Conservation (phyloP, 2,888 invertebrate genomes). For the Hemithea aestivaria region DNA sequence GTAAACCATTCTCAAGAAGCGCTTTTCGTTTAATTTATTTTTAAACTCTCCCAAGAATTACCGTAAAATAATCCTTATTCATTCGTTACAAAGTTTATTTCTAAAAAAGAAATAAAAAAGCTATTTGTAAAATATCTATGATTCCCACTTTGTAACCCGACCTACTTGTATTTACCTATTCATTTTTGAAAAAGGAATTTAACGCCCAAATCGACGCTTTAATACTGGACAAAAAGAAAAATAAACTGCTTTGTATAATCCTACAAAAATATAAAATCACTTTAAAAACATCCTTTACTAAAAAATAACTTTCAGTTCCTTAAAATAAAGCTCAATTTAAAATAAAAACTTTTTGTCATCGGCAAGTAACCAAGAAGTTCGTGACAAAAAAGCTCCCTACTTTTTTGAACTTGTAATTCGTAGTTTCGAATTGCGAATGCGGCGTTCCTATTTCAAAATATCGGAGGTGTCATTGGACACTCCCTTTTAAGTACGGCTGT, state of each 20-base stretch:
- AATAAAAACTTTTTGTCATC: not conserved
- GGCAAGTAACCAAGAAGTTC: constrained; percentile 47
- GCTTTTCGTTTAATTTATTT: too few species aligned
- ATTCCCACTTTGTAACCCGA: constrained; percentile 66
- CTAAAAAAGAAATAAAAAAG: too few species aligned
- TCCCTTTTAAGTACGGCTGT: constrained; percentile 49
- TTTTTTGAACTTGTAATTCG: constrained; percentile 76
- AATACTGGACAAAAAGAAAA: constrained; percentile 73
- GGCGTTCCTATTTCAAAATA: constrained; percentile 78
- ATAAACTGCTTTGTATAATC: constrained; percentile 76
- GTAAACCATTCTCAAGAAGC: too few species aligned
- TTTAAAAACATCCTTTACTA: not conserved
- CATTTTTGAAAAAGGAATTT: constrained; percentile 76
- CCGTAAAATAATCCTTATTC: too few species aligned
- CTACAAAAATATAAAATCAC: constrained; percentile 34
- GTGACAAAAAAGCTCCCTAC: constrained; percentile 57
- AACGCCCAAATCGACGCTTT: constrained; percentile 77
- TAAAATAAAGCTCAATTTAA: constrained; percentile 31
- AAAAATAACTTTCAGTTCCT: constrained; percentile 6
- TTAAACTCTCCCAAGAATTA: too few species aligned
- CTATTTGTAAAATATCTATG: constrained; percentile 46
- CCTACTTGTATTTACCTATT: constrained; percentile 75
- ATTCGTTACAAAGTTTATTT: too few species aligned
- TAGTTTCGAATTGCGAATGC: constrained; percentile 77
- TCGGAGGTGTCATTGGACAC: constrained; percentile 77